Evolutionary conservation across 2,888 invertebrate species (phyloP).

Genomic region (Petrolisthes cinctipes): DNA sequence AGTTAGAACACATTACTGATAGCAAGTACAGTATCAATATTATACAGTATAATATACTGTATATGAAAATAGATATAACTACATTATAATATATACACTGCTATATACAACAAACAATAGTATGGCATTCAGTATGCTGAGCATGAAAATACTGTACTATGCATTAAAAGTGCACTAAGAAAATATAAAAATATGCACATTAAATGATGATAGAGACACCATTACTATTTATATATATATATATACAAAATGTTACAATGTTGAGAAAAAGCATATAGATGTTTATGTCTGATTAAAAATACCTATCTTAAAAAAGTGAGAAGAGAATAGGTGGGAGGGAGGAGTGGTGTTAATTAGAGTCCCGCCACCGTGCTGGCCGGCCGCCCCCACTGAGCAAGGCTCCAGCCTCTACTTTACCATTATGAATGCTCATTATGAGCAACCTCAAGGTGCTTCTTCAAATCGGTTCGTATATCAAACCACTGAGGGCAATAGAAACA

Average conservation of each 20-base stretch:
- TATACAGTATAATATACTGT: not conserved
- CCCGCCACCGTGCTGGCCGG: conserved; percentile 61
- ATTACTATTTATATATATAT: conserved; percentile 29
- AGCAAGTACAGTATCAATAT: not conserved
- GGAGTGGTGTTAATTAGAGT: conserved; percentile 47
- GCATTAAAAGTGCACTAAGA: not conserved
- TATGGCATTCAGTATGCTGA: conserved; percentile 17
- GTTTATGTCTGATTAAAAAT: conserved; percentile 24
- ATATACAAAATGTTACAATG: conserved; percentile 28
- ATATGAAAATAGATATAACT: not conserved
- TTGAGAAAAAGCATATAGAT: conserved; percentile 36
- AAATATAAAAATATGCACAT: conserved; percentile 6
- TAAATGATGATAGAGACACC: conserved; percentile 28
- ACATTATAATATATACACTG: not conserved
- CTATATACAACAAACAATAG: not conserved
- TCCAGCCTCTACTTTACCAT: conserved; percentile 61
- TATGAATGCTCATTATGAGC: conserved; percentile 65
- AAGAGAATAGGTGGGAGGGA: conserved; percentile 18
- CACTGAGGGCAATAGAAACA: conserved; percentile 65
- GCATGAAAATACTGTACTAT: not conserved
- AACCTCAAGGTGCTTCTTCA: conserved; percentile 65
- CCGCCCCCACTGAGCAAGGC: conserved; percentile 62
- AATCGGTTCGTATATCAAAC: conserved; percentile 65
- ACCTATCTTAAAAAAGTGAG: conserved; percentile 7
- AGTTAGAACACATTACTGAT: not conserved